Base-by-base conservation (phyloP, 1,140 invertebrate genomes). In the Drosophila repletoides region DNA sequence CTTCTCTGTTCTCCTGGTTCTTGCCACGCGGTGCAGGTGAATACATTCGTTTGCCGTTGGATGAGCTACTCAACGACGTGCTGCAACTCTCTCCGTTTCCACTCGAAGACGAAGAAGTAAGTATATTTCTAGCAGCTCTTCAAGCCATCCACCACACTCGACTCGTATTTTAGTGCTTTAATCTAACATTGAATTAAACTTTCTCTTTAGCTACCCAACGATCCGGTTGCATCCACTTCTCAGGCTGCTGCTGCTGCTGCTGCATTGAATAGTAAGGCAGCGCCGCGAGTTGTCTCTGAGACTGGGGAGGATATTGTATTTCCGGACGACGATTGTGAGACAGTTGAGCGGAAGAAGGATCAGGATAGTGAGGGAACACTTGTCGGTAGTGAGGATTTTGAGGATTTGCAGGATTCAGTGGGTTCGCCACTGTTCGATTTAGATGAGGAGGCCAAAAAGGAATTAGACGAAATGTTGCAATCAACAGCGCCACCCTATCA, bases 381-480 rank as follows among this genome's bases (percentile, higher is more conserved):
- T 64, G 41, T 66, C 71, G 21, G 49, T n/a, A n/a, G 60, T 9
- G 63, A 71, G 52, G 79, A 84, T 46, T 84, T 84, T 38, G 73
- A 79, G 40, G 87, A 88, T 45, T 51, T 90, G n/a, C 66, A 84
- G 31, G 64, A 83, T 48, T 87, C 83, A 14, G 66, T 89, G 71
- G 76, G 76, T 70, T 90, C 89, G 67, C 76, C 79, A 56, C 65
- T 90, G 34, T 90, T 90, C 60, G 83, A 89, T 81, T 90, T 90
- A 87, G 89, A 90, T 89, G 84, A 90, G 72, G 88, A 89, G 70
- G 84, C 89, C 72, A 88, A 89, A 33, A 81, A 83, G 67, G 88
- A 88, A 79, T 29, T 89, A 89, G 89, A 84, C 72, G 89, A 84
- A 70, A 90, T 90, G 89, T 76, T 90, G 64, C 89, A 90, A 81